Conservation (phyloP, 2,113 vertebrate species). For the Sakesphorus luctuosus region DNA sequence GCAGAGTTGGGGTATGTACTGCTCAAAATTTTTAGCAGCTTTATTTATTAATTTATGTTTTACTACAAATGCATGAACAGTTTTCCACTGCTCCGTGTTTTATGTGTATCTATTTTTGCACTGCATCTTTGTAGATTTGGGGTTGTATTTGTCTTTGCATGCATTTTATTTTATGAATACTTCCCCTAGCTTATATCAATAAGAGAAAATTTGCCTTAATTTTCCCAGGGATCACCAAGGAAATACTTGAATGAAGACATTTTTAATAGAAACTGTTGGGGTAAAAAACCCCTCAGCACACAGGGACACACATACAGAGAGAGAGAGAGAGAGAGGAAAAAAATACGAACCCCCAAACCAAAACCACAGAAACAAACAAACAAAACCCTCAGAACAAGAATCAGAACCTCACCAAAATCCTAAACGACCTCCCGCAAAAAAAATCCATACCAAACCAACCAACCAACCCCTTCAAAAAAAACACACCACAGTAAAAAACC, state of each 20-base stretch:
- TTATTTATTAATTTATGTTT: background rate
- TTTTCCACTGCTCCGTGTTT: background rate
- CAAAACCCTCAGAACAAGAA: background rate
- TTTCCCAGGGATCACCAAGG: background rate
- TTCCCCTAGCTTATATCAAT: background rate
- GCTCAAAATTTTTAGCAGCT: background rate
- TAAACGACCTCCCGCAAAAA: background rate
- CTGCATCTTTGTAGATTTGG: background rate
- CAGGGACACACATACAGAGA: too few relatives aligned
- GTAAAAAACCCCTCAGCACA: rapidly evolving
- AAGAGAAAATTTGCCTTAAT: background rate
- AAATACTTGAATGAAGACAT: background rate
- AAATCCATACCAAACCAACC: background rate
- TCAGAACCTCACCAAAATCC: too few relatives aligned
- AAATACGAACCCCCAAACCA: too few relatives aligned
- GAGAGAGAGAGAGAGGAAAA: background rate
- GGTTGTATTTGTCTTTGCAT: background rate
- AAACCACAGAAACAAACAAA: background rate
- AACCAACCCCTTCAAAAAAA: background rate
- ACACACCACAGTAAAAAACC: background rate
- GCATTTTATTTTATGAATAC: background rate
- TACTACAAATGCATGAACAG: rapidly evolving
- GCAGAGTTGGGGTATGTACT: background rate
- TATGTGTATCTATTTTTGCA: background rate
- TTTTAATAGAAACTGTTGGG: background rate